Percentiles rank a stretch among this genome's conserved stretches.
These are phyloP conservation scores for Gadus macrocephalus DNA, from an alignment of 2,113 vertebrate genomes.

Conservation along the genomic window DNA sequence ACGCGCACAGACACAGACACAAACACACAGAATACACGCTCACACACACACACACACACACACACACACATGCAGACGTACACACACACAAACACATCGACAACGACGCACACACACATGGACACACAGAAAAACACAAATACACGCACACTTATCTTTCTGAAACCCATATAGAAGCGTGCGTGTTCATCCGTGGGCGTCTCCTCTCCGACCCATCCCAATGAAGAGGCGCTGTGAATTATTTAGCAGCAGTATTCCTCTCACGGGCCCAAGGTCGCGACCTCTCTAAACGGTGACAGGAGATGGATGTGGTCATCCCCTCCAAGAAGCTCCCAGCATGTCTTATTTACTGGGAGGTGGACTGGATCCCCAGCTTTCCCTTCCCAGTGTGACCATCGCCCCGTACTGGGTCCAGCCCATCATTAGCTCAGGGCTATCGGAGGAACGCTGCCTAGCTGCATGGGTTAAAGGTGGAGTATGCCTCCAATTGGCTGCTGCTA, in stretches of 20 bases:
- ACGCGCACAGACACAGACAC: not conserved
- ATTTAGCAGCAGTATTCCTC: conserved; percentile 43
- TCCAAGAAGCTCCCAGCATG: conserved; percentile 11
- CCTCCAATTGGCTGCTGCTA: too few species aligned
- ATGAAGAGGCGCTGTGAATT: conserved; percentile 29
- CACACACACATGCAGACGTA: conserved; percentile 8
- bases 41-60: conserved; percentile 6
- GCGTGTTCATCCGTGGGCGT: not conserved
- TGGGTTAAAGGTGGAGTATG: too few species aligned
- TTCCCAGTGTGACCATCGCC: not conserved
- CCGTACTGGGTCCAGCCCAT: too few species aligned
- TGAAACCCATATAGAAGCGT: not conserved
- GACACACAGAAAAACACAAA: too few species aligned
- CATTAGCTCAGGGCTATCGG: too few species aligned
- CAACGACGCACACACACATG: too few species aligned
- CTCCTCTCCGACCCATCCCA: not conserved
- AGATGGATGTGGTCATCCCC: conserved; percentile 29
- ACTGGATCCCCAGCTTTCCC: not conserved
- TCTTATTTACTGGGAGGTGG: conserved; percentile 19
- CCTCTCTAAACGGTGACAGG: conserved; percentile 42
- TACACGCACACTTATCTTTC: not conserved
- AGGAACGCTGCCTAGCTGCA: too few species aligned
- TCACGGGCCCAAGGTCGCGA: conserved; percentile 37
- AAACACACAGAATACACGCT: not conserved
- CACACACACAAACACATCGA: not conserved